A percentile compares a stretch with the other conserved stretches of the same genome.
Evolutionary conservation across 2,113 vertebrate species (phyloP).

Genomic region (Silurus meridionalis): DNA sequence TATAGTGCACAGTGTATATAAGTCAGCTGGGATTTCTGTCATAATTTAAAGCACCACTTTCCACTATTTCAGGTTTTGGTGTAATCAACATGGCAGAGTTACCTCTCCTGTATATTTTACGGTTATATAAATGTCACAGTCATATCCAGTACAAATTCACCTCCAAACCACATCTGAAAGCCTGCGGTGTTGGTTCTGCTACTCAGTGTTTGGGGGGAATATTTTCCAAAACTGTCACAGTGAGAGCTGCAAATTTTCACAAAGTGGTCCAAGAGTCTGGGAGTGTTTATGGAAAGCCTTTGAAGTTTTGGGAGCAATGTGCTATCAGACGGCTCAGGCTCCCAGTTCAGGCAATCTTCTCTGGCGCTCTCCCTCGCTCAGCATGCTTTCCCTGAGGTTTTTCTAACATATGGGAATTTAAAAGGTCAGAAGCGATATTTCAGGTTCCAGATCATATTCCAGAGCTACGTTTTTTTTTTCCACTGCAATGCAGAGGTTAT

Average conservation of each 20-base stretch:
- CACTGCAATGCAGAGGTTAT: neutral
- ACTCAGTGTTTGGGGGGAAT: conserved; percentile 1
- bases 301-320: conserved; percentile 60
- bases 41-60: conserved; percentile 4
- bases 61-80: neutral
- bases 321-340: conserved; percentile 57
- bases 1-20: too few relatives aligned
- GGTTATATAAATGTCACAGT: conserved; percentile 28
- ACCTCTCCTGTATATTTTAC: conserved; percentile 8
- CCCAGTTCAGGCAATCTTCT: conserved; percentile 45
- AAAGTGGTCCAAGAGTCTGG: conserved; percentile 30
- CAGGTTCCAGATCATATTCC: neutral
- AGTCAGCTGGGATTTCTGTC: conserved; percentile 2
- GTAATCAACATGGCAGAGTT: conserved; percentile 2
- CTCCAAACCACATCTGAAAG: conserved; percentile 3
- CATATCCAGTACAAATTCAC: neutral
- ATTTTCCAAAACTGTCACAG: conserved; percentile 26
- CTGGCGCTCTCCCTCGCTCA: neutral
- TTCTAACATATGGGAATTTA: neutral
- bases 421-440: neutral
- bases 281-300: conserved; percentile 54
- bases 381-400: neutral
- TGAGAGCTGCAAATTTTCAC: conserved; percentile 5
- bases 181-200: conserved; percentile 5
- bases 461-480: neutral